Percentiles rank a stretch among this genome's conserved stretches.
phyloP scores from a whole-genome alignment of 2,797 vertebrate species.

The Cephalopachus bancanus region DNA sequence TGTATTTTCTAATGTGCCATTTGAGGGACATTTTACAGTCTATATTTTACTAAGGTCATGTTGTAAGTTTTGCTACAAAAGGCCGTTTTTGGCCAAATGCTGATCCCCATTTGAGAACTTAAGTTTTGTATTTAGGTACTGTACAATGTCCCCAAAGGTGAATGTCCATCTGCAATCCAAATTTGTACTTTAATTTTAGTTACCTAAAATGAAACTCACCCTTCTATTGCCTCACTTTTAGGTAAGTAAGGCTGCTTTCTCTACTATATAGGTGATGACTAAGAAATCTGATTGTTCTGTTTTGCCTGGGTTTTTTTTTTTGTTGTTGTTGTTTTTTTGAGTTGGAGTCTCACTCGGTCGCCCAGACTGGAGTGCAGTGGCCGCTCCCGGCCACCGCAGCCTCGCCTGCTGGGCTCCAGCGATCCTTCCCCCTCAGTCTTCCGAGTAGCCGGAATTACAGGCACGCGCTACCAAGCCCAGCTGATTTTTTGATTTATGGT shows the following conservation, averaged over 20 bases:
- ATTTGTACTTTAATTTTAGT: slow-evolving; percentile 53
- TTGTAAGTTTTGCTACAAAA: slow-evolving; percentile 60
- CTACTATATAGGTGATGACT: not conserved
- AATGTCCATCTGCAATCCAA: slow-evolving; percentile 5
- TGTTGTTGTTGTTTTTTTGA: not conserved
- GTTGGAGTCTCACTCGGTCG: too few relatives aligned
- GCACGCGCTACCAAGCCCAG: too few relatives aligned
- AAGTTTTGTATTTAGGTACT: not conserved
- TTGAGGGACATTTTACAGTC: not conserved
- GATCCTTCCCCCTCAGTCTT: too few relatives aligned
- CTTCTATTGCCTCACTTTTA: slow-evolving; percentile 35
- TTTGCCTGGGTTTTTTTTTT: too few relatives aligned
- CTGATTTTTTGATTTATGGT: too few relatives aligned
- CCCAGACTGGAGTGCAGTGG: too few relatives aligned
- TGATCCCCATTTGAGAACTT: slow-evolving; percentile 65
- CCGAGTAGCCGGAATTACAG: too few relatives aligned
- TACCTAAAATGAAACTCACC: slow-evolving; percentile 1
- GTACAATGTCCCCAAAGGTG: not conserved
- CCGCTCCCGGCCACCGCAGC: too few relatives aligned
- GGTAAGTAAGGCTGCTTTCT: not conserved
- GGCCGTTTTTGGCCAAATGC: not conserved
- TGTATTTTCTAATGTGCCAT: not conserved
- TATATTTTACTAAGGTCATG: slow-evolving; percentile 15
- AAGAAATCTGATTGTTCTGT: slow-evolving; percentile 27
- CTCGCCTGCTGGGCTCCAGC: too few relatives aligned